Evolutionary conservation across 2,113 vertebrate genomes (phyloP).

Genomic region (Peromyscus polionotus): DNA sequence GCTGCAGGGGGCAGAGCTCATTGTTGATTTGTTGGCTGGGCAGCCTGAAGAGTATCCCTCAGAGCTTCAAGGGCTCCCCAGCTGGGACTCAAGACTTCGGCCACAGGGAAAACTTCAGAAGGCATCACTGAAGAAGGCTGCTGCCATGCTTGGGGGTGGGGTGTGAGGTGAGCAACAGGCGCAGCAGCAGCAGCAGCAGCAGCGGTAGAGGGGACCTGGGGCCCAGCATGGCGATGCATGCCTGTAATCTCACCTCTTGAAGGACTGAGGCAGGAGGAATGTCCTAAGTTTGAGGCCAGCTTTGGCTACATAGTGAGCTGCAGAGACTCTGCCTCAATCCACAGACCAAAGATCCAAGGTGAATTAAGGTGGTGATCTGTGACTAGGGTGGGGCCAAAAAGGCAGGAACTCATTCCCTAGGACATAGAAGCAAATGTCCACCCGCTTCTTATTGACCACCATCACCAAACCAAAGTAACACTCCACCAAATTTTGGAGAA

Average conservation of each 20-base stretch:
- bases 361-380: not conserved
- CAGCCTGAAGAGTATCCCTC: not conserved
- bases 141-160: not conserved
- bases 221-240: not conserved
- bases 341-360: no score
- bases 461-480: not conserved
- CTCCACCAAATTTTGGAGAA: not conserved
- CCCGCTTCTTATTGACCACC: not conserved
- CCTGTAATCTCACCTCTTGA: not conserved
- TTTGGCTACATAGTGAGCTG: not conserved
- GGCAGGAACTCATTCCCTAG: not conserved
- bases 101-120: not conserved
- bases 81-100: not conserved
- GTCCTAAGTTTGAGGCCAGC: not conserved
- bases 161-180: not conserved
- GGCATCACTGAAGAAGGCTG: no score
- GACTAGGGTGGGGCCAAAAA: not conserved
- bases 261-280: not conserved
- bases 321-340: not conserved
- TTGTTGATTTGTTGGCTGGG: not conserved
- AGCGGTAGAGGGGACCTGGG: no score
- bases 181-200: not conserved
- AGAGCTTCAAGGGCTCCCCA: not conserved
- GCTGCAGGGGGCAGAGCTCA: not conserved
- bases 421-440: not conserved